These are phyloP conservation scores for Aegithalos caudatus DNA, from an alignment of 2,113 vertebrate genomes.

Conservation along the genomic window DNA sequence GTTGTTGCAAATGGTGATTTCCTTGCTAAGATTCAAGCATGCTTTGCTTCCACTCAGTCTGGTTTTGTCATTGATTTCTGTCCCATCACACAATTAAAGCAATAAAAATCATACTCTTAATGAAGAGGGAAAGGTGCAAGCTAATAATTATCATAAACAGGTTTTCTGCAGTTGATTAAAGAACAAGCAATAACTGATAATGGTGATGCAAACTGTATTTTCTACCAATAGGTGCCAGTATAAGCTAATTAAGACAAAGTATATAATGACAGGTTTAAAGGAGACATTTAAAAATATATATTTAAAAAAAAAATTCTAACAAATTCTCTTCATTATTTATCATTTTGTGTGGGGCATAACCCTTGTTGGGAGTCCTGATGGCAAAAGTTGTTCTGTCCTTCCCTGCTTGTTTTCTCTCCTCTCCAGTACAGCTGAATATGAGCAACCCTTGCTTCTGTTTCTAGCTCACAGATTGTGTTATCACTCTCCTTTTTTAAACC, in stretches of 20 bases:
- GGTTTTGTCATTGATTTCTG: neutral
- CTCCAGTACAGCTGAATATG: neutral
- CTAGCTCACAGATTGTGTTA: neutral
- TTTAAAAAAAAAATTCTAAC: fast-evolving
- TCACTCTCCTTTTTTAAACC: neutral
- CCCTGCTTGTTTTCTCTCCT: neutral
- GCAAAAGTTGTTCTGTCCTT: neutral
- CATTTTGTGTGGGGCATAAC: neutral
- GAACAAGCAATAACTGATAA: neutral
- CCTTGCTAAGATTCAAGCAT: neutral
- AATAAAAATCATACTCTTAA: neutral
- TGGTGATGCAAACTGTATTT: neutral
- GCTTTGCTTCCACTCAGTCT: neutral
- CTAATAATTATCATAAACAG: neutral
- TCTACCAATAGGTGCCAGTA: constrained; percentile 68
- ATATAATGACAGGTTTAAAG: neutral
- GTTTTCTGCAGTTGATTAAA: neutral
- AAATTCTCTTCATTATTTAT: neutral
- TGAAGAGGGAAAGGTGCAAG: neutral
- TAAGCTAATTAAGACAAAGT: constrained; percentile 56
- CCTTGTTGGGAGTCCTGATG: neutral
- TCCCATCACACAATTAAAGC: neutral
- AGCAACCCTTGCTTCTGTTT: neutral
- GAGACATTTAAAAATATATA: neutral
- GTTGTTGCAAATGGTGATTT: neutral